Evolutionary conservation across 2,888 invertebrate genomes (phyloP), one percentile per base, ranked within the genome.

Genomic region (Ichneumoninae sp.): DNA sequence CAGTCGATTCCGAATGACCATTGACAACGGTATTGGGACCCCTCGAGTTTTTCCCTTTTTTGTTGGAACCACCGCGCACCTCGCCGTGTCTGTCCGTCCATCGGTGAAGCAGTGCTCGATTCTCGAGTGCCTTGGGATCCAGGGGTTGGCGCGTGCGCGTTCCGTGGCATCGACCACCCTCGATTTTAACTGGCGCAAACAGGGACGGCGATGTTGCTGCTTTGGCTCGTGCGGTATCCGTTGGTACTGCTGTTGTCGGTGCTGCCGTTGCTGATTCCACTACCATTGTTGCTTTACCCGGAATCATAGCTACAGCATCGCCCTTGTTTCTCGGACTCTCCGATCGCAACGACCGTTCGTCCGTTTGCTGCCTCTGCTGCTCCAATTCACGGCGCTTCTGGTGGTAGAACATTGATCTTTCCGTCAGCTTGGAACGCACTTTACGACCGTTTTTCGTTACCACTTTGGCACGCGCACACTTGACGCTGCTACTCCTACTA

Each of bases 81-180:
- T 75, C 80, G 72, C 33, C 72, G 78, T 75, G 72, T 75, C 68
- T 84, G 60, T 86, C 85, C 80, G 77, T 85, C 76, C 94, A 94
- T 94, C 94, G 94, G 94, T 94, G 94, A 94, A 94, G 94, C 94
- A 94, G 94, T 94, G 93, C 87, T 80, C 89, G 89, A 89, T 90
- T 90, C 88, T 90, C 91, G 89, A 89, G 91, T 89, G 90, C 90
- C 90, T 90, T 90, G 88, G 90, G 88, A 91, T 90, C 94, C 94
- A 94, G 94, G 94, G 95, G 88, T 94, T 92, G 90, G 83, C 91
- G 92, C 92, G 89, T 89, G 92, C 91, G 91, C 90, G 87, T 80
- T 54, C 82, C 85, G 47, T 62, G 75, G 84, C 87, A 89, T 89
- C 89, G 89, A 90, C 89, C 88, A 87, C 88, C 88, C 84, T 87